Evolutionary conservation across 2,113 vertebrate species (phyloP), one percentile per base, ranked within the genome.

Genomic region (Diglossa brunneiventris): DNA sequence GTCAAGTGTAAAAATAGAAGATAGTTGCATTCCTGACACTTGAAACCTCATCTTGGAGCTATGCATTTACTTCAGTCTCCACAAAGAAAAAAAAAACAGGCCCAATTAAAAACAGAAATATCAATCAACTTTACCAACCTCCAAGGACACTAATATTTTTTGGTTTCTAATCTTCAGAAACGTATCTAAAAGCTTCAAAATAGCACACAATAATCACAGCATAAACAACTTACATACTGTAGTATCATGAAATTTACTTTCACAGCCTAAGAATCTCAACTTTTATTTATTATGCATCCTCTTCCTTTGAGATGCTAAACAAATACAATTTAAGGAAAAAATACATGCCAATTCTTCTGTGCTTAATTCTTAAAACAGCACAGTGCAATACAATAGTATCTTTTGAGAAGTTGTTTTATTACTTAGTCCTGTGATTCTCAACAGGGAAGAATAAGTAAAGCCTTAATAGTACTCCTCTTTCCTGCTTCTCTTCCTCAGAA

Each of bases 1-100:
- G 94, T 96, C 95, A 95, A 94, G 79, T 82, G 74, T 95, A 96
- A 96, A 96, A 97, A 97, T 97, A 96, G 93, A 92, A 95, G 68
- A 96, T 39, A 74, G 89, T 75, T 91, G 91, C 91, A 96, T 95
- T 96, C 95, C 94, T 92, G 95, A 90, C 80, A 96, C 94, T 94
- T 86, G 91, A 97, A 97, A 97, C 95, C 76, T 97, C 94, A 95
- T 96, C 70, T 68, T 33, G 69, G 62, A 95, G 84, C 22, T 93
- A 95, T 87, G 93, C 86, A 94, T 95, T 92, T 90, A 95, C 85
- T 79, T 84, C 47, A 94, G 46, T 39, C 64, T 62, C 70, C 31
- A 41, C 1, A 5, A 62, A 76, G 59, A 81, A 63, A 56, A 15
- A 31, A 31, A 15, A 33, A 58, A 33, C n/a, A 87, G 9, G 11